Base-by-base conservation (phyloP, 2,888 invertebrate genomes). In the Cataglyphis altisquamis region DNA sequence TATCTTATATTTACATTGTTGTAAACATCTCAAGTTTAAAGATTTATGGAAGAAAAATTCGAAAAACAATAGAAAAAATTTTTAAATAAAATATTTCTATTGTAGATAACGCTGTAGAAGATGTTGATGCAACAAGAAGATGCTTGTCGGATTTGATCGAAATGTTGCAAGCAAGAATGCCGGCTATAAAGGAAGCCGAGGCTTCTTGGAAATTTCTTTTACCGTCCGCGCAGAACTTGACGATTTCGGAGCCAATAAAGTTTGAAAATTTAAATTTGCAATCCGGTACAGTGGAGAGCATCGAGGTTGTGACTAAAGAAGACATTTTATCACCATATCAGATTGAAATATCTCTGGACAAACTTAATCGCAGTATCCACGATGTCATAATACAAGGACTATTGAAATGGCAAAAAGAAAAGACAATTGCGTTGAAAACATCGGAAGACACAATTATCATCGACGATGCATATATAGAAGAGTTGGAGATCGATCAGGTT, bases 101-200 rank as follows among this genome's bases (percentile, higher is more conserved):
- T 88, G 18, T 72, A 90, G 91, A 55, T 12, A 48, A 66, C 18
- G 73, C 45, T 45, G 66, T 12, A n/a, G 80, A 75, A 45, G 83
- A 86, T 41, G 52, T 72, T 5, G 86, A 84, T 6, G 66, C 52
- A 8, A 75, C 87, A 4, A 86, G 80, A 62, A 39, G 89, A 45
- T 92, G 91, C 41, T 86, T 94, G n/a, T 64, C 83, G 6, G 84
- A 91, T 41, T 32, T 94, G 29, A 83, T 89, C n/a, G 75, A 87
- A 9, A 60, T 70, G 29, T 83, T 94, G 55, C 70, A 86, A 36
- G 57, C 74, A 0, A 90, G 91, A 83, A 90, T 85, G 86, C 62
- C 87, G n/a, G 29, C 64, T 0, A 70, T 93, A 52, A 88, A 91
- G 36, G 75, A 89, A 39, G 85, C 90, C 21, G 72, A 86, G 57